phyloP scores from a whole-genome alignment of 1,140 invertebrate species.

The Lasioglossum albipes region DNA sequence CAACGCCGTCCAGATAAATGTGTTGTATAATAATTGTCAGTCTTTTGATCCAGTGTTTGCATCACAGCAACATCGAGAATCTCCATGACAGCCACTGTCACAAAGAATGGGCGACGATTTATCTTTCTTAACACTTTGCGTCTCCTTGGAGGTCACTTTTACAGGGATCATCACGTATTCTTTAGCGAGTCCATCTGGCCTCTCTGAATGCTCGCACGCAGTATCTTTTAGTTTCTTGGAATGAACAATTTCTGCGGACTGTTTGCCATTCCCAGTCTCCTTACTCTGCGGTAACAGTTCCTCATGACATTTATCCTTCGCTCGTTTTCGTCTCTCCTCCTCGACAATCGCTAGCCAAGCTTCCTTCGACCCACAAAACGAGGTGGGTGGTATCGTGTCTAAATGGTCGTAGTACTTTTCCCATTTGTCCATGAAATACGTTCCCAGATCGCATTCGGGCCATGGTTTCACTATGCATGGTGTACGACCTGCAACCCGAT shows the following conservation, averaged over 20 bases:
- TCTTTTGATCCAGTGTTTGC: no score
- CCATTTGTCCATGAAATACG: constrained; percentile 56
- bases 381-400: constrained; percentile 31
- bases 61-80: no score
- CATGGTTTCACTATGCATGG: constrained; percentile 82
- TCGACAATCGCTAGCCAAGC: constrained; percentile 4
- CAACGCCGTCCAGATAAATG: no score
- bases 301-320: background rate
- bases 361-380: constrained; percentile 39
- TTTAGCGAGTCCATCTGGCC: background rate
- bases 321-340: background rate
- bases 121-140: background rate
- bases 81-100: background rate
- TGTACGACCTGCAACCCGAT: background rate
- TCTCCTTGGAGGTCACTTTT: background rate
- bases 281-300: background rate
- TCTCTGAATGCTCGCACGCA: background rate
- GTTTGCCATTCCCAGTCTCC: background rate
- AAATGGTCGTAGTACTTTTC: constrained; percentile 27
- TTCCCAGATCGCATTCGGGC: constrained; percentile 82
- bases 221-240: background rate
- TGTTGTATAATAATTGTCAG: no score
- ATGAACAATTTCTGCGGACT: background rate
- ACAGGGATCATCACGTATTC: background rate
- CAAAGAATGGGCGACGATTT: background rate